A percentile compares a stretch with the other conserved stretches of the same genome.
Conservation (phyloP, 2,113 vertebrate genomes). For the Calonectris borealis region DNA sequence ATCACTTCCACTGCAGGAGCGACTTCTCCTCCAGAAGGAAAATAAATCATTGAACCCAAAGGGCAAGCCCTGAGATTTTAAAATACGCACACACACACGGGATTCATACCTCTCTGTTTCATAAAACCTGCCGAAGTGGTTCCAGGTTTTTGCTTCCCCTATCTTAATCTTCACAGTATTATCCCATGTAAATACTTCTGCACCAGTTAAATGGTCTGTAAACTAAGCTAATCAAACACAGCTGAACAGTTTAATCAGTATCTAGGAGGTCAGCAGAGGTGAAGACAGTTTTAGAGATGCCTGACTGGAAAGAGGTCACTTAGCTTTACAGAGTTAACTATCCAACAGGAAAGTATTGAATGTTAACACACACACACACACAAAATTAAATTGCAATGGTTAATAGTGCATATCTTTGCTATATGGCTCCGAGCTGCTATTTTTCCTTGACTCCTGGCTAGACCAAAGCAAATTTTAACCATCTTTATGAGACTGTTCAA, state of each 20-base stretch:
- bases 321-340: conserved; percentile 32
- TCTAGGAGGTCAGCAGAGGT: conserved; percentile 29
- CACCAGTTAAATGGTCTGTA: conserved; percentile 16
- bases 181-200: conserved; percentile 7
- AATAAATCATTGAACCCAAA: not conserved
- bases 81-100: not conserved
- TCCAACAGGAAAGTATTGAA: conserved; percentile 20
- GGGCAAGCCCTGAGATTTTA: not conserved
- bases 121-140: not conserved
- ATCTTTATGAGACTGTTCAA: conserved; percentile 30
- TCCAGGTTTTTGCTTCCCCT: not conserved
- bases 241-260: conserved; percentile 44
- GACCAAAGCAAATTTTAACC: conserved; percentile 49
- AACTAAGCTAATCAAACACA: conserved; percentile 53
- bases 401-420: conserved; percentile 53
- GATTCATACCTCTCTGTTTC: not conserved
- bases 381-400: conserved; percentile 34
- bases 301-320: conserved; percentile 29
- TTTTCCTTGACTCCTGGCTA: conserved; percentile 38
- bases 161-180: not conserved
- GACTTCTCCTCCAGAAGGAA: not conserved
- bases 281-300: not conserved
- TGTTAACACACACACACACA: not conserved
- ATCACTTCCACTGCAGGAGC: not conserved
- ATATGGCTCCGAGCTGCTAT: conserved; percentile 3